Evolutionary conservation across 2,113 vertebrate species (phyloP), one percentile per base, ranked within the genome.

Genomic region (Sebastes schlegelii): DNA sequence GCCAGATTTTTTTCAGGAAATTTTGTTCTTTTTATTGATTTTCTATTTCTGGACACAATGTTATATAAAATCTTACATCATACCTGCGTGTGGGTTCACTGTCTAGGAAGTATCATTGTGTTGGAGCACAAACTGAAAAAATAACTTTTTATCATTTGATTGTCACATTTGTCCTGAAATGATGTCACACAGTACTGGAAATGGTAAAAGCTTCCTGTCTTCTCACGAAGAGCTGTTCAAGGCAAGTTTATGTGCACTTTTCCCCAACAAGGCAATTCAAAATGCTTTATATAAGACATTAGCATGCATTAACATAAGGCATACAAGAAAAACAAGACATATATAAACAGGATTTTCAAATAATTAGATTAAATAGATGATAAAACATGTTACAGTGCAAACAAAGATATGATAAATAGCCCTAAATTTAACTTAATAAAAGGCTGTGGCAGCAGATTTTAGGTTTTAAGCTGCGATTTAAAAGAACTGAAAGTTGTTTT

Each of bases 61-160:
- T 92, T 93, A 91, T 66, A 90, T 93, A 92, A 92, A 86, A 40
- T 14, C 84, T 91, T 93, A 90, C 78, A 88, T 93, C 88, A 89
- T 34, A 43, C 40, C 74, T 64, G 46, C 40, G 81, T 80, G 90
- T 91, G 87, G 89, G 92, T 72, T 79, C 45, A 70, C 54, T 57
- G 82, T 67, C 75, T 79, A 26, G 81, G 61, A 19, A 17, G 49
- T 13, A 49, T 55, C 77, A 26, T 13, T 61, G 52, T 46, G 57
- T 5, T 68, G 45, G 79, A 80, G 76, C 34, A 42, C 58, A 85
- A 52, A 61, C 62, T 46, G 63, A 61, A 67, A 49, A 74, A 45
- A n/a, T 5, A 13, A 40, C 5, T 40, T 43, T 54, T 58, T 10
- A 42, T 63, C 12, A 61, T 69, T 82, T 66, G 8, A 70, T 55